These are phyloP conservation scores for Melopsittacus undulatus DNA, from an alignment of 2,797 vertebrate genomes.

Conservation along the genomic window DNA sequence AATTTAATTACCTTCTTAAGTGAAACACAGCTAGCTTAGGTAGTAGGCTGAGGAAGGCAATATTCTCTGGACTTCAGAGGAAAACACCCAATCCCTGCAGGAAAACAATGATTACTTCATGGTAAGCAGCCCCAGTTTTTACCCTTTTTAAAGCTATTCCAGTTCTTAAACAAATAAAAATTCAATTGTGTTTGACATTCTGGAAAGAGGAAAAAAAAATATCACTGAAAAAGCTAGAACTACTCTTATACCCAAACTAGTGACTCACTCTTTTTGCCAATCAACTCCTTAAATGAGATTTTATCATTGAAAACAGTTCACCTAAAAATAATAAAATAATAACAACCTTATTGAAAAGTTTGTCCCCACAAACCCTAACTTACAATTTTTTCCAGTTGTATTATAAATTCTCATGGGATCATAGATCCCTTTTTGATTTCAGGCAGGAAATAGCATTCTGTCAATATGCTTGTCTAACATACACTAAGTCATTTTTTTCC, in stretches of 20 bases:
- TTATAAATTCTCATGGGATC: slow-evolving; percentile 37
- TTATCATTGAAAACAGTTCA: slow-evolving; percentile 1
- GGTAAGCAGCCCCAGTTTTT: not conserved
- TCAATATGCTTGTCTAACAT: slow-evolving; percentile 51
- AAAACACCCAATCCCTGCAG: not conserved
- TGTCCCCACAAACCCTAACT: not conserved
- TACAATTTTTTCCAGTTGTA: slow-evolving; percentile 60
- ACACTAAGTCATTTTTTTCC: slow-evolving; percentile 45
- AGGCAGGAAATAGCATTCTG: slow-evolving; percentile 69
- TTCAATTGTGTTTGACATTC: slow-evolving; percentile 8
- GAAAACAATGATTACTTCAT: not conserved
- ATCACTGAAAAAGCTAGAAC: not conserved
- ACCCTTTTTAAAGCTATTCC: not conserved
- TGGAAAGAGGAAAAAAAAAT: not conserved
- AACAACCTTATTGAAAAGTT: slow-evolving; percentile 17
- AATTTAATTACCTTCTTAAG: not conserved
- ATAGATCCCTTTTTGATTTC: slow-evolving; percentile 63
- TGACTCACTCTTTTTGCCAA: slow-evolving; percentile 16
- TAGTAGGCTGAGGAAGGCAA: not conserved
- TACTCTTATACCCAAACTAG: not conserved
- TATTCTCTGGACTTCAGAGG: slow-evolving; percentile 8
- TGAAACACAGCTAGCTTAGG: not conserved
- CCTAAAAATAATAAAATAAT: slow-evolving; percentile 34
- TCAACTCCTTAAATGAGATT: slow-evolving; percentile 32
- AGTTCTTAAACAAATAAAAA: slow-evolving; percentile 32